Evolutionary conservation across 2,888 invertebrate species (phyloP), one percentile per base, ranked within the genome.

Genomic region (Tridacna crocea): DNA sequence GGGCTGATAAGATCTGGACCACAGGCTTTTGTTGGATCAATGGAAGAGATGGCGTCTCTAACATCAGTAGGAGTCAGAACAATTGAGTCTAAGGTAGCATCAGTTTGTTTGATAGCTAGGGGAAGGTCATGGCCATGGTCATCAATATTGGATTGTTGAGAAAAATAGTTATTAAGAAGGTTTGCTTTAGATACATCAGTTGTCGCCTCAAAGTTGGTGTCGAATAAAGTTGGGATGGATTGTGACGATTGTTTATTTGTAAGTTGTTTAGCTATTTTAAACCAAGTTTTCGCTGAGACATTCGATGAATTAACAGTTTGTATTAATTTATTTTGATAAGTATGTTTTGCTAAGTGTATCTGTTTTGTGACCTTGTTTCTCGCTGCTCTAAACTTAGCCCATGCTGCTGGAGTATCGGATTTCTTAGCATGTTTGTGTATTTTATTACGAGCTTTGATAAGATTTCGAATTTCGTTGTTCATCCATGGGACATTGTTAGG

Each of bases 1-100:
- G 72, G 72, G 47, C 48, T 48, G 12, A 72, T 47, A n/a, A 72
- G 48, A 72, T 72, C 72, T 15, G 51, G 72, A n/a, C 72, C 72
- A 48, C 72, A 12, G n/a, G 48, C 72, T 26, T 72, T 72, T 48
- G 48, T 48, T 22, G 72, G 48, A 26, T 72, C 47, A 3, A 72
- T 22, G n/a, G 48, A 24, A 19, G 48, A 46, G 22, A 47, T 22
- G n/a, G 72, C 72, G 48, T 72, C 72, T 11, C 8, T 36, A 15
- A 72, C 72, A 51, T 72, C 72, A 15, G 46, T 19, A 15, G 19
- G 22, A 22, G 72, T 48, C 10, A 72, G 46, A 19, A 19, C 10
- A 13, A 72, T 72, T 11, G 19, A n/a, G 22, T 58, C 22, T 58
- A 68, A 17, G 15, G 19, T 27, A 36, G 46, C 19, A 2, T 36